Evolutionary conservation across 2,888 invertebrate species (phyloP).

Genomic region (Chymomyza caudatula): DNA sequence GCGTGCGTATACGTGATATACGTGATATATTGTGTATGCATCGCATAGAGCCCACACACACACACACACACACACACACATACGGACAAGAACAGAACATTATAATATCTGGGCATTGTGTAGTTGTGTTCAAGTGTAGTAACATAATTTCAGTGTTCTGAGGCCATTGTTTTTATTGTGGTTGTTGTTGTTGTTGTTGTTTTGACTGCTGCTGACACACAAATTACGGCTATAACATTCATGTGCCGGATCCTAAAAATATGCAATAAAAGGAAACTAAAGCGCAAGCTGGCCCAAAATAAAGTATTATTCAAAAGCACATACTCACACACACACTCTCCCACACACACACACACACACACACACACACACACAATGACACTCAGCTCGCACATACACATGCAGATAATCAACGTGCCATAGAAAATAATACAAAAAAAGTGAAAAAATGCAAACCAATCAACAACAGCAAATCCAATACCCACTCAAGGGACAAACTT

Average conservation of each 20-base stretch:
- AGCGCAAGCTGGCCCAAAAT: slow-evolving; percentile 29
- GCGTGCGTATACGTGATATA: slow-evolving; percentile 36
- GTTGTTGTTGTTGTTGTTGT: slow-evolving; percentile 33
- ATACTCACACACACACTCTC: not conserved
- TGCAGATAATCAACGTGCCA: slow-evolving; percentile 36
- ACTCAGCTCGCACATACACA: slow-evolving; percentile 3
- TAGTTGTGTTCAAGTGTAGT: slow-evolving; percentile 55
- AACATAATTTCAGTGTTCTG: slow-evolving; percentile 60
- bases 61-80: slow-evolving; percentile 9
- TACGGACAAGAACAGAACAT: not conserved
- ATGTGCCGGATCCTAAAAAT: slow-evolving; percentile 49
- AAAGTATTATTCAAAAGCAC: not conserved
- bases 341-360: not conserved
- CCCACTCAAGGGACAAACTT: slow-evolving; percentile 46
- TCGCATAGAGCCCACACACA: slow-evolving; percentile 9
- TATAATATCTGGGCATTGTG: slow-evolving; percentile 49
- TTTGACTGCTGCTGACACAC: slow-evolving; percentile 42
- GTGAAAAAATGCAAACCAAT: slow-evolving; percentile 49
- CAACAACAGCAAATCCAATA: slow-evolving; percentile 65
- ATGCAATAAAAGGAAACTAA: slow-evolving; percentile 39
- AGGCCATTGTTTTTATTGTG: slow-evolving; percentile 6
- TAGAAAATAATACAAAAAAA: slow-evolving; percentile 22
- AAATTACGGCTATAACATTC: slow-evolving; percentile 61
- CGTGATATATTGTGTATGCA: slow-evolving; percentile 54
- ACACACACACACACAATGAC: not conserved